These are phyloP conservation scores for Anguilla marmorata DNA, from an alignment of 2,797 vertebrate genomes.

Conservation along the genomic window DNA sequence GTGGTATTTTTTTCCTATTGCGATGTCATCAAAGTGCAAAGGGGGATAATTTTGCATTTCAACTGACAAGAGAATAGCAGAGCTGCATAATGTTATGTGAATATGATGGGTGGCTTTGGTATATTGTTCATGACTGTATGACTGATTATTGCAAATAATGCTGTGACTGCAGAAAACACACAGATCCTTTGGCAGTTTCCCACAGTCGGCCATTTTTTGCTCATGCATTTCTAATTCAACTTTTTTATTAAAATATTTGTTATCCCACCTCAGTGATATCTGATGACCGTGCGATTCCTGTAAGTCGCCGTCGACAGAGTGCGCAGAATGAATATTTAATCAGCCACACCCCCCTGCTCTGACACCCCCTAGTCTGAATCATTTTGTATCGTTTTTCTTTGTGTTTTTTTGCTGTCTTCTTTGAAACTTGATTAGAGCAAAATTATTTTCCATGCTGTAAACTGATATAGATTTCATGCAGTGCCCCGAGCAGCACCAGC, in stretches of 20 bases:
- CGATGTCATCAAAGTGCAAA: neutral
- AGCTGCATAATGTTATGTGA: neutral
- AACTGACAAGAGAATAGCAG: neutral
- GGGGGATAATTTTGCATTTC: neutral
- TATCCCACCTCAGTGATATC: neutral
- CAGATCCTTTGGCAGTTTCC: neutral
- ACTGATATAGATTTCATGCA: neutral
- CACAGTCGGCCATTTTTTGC: neutral
- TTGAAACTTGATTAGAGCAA: neutral
- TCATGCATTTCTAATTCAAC: constrained; percentile 8
- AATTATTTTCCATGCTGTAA: neutral
- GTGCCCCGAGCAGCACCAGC: neutral
- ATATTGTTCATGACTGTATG: constrained; percentile 2
- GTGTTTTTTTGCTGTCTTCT: neutral
- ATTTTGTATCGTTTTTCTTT: neutral
- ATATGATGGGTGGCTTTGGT: neutral
- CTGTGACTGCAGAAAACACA: neutral
- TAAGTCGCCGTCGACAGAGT: neutral
- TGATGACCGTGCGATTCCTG: neutral
- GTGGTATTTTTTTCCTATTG: neutral
- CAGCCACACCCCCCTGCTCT: neutral
- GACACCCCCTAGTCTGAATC: neutral
- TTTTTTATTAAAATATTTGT: constrained; percentile 1
- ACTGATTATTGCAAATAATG: neutral
- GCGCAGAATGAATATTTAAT: neutral